These are phyloP conservation scores for Ecdyonurus torrentis DNA, from an alignment of 2,888 invertebrate genomes.

Conservation along the genomic window DNA sequence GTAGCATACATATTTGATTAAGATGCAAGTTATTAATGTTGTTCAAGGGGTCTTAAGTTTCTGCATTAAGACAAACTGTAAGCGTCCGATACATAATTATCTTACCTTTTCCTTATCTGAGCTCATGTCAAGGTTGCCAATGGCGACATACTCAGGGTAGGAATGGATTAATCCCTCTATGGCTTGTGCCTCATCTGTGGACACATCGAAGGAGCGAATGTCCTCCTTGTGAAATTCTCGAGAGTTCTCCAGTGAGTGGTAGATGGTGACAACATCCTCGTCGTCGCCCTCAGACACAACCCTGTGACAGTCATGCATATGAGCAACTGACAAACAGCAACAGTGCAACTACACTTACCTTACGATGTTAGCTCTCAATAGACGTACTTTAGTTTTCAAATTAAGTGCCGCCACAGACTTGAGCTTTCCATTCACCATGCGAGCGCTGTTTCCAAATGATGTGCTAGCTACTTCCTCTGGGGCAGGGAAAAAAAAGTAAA, in stretches of 20 bases:
- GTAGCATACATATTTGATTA: too few relatives aligned
- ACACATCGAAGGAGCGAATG: slow-evolving; percentile 56
- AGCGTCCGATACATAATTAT: too few relatives aligned
- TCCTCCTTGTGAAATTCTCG: slow-evolving; percentile 72
- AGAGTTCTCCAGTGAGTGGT: slow-evolving; percentile 72
- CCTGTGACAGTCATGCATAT: slow-evolving; percentile 20
- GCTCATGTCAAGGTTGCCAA: slow-evolving; percentile 51
- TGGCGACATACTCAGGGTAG: slow-evolving; percentile 61
- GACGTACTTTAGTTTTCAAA: slow-evolving; percentile 24
- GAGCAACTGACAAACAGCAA: not conserved
- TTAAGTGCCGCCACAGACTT: slow-evolving; percentile 22
- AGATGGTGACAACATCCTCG: slow-evolving; percentile 43
- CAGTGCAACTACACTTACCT: slow-evolving; percentile 16
- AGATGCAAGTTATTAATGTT: too few relatives aligned
- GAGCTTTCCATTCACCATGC: slow-evolving; percentile 27
- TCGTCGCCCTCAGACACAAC: slow-evolving; percentile 51
- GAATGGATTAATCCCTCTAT: slow-evolving; percentile 49
- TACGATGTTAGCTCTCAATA: slow-evolving; percentile 25
- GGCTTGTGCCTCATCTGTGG: slow-evolving; percentile 44
- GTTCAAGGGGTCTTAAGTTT: too few relatives aligned
- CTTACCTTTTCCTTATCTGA: slow-evolving; percentile 45
- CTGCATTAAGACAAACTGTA: too few relatives aligned
- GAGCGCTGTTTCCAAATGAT: slow-evolving; percentile 47
- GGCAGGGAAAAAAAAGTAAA: slow-evolving; percentile 20
- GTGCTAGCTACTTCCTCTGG: slow-evolving; percentile 51